Evolutionary conservation across 2,888 invertebrate species (phyloP).

Genomic region (Branchinecta sandiegonensis): DNA sequence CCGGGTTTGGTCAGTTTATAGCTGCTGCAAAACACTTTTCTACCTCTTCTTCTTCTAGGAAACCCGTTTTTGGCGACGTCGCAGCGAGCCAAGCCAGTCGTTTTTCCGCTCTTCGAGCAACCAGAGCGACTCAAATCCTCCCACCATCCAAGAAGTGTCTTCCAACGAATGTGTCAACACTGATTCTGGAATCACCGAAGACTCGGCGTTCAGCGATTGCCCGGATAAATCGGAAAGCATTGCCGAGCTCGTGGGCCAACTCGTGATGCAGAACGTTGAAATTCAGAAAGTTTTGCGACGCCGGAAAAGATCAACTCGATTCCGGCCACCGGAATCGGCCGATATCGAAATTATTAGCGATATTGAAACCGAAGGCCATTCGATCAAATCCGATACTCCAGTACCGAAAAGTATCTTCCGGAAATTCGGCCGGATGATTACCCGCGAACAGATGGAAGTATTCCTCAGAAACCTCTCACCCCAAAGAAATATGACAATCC

Average conservation of each 20-base stretch:
- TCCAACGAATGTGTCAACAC: constrained; percentile 5
- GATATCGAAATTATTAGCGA: constrained; percentile 15
- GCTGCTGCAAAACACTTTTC: not conserved
- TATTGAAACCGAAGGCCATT: not conserved
- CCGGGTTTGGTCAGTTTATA: too few relatives aligned
- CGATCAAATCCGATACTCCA: not conserved
- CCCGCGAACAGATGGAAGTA: constrained; percentile 14
- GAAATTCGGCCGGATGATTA: constrained; percentile 19
- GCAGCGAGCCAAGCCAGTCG: constrained; percentile 4
- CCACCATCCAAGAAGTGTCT: constrained; percentile 17
- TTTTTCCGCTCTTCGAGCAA: constrained; percentile 13
- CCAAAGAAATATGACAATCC: constrained; percentile 9
- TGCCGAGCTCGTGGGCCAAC: constrained; percentile 63
- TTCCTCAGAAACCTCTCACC: constrained; percentile 17
- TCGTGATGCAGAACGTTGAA: constrained; percentile 65
- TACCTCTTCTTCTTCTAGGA: constrained; percentile 10
- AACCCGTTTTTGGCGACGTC: constrained; percentile 9
- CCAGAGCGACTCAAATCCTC: constrained; percentile 19
- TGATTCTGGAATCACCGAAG: constrained; percentile 15
- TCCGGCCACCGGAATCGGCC: constrained; percentile 18
- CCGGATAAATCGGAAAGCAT: constrained; percentile 42
- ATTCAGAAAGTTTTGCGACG: constrained; percentile 63
- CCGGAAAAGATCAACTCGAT: constrained; percentile 34
- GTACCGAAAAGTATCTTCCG: not conserved
- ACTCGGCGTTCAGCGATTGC: constrained; percentile 10